A percentile compares a stretch with the other conserved stretches of the same genome.
Evolutionary conservation across 1,140 invertebrate genomes (phyloP).

Genomic region (Camponotus floridanus): DNA sequence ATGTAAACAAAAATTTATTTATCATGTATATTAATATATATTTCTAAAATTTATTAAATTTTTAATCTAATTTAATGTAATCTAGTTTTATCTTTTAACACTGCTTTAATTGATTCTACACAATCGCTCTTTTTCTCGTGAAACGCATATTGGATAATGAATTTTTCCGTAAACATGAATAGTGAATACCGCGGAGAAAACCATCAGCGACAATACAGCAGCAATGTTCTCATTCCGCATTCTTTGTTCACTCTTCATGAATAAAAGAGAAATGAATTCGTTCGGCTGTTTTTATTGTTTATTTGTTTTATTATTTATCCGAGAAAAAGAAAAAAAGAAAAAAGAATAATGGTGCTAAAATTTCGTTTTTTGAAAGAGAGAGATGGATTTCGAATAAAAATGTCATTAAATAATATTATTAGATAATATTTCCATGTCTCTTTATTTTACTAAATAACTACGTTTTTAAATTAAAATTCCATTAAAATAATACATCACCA

Average conservation of each 20-base stretch:
- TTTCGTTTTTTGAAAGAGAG: not conserved
- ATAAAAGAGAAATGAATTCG: constrained; percentile 35
- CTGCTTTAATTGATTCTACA: not conserved
- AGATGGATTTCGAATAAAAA: not conserved
- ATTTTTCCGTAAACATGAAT: constrained; percentile 31
- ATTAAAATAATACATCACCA: not conserved
- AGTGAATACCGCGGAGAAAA: constrained; percentile 14
- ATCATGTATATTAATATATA: not conserved
- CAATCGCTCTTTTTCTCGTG: not conserved
- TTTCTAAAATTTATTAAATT: not conserved
- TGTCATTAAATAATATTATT: constrained; percentile 3
- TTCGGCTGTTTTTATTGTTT: constrained; percentile 30
- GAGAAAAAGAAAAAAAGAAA: not conserved
- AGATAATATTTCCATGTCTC: not conserved
- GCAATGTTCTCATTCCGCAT: constrained; percentile 29
- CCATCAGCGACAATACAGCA: constrained; percentile 21
- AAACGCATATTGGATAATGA: constrained; percentile 4
- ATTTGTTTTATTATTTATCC: constrained; percentile 20
- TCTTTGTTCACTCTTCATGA: constrained; percentile 16
- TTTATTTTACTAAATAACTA: not conserved
- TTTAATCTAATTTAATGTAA: not conserved
- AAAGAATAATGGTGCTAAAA: not conserved
- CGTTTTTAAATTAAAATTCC: not conserved
- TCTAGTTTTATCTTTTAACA: not conserved
- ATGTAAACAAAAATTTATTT: not conserved